phyloP scores from a whole-genome alignment of 2,113 vertebrate genomes.

The Lophotis ruficrista region DNA sequence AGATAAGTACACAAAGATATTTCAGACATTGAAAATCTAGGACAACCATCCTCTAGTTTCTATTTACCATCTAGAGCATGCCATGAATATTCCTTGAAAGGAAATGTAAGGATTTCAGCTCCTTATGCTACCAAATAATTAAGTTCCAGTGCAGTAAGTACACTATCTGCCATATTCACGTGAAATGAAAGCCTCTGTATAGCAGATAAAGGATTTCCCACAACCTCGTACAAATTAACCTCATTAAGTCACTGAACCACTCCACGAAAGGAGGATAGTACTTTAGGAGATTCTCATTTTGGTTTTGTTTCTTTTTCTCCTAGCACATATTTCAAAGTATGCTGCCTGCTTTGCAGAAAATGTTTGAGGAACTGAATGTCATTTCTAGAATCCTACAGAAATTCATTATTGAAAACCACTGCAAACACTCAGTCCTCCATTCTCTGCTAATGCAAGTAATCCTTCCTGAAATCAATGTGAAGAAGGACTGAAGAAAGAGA shows the following conservation, averaged over 20 bases:
- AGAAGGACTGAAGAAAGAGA: background rate
- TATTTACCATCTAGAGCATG: background rate
- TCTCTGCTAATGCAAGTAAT: background rate
- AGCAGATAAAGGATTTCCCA: conserved; percentile 20
- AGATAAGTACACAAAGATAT: background rate
- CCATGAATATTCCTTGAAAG: conserved; percentile 3
- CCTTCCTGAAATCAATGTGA: background rate
- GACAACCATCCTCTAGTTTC: background rate
- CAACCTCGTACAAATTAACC: conserved; percentile 24
- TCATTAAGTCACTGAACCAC: conserved; percentile 18
- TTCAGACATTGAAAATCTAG: background rate
- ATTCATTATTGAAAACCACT: conserved; percentile 12
- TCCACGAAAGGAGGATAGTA: background rate
- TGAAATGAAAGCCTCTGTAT: conserved; percentile 17
- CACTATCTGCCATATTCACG: background rate
- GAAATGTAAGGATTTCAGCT: conserved; percentile 18
- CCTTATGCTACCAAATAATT: conserved; percentile 39
- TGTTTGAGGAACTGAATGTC: background rate
- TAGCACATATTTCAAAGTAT: background rate
- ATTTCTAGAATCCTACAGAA: conserved; percentile 7
- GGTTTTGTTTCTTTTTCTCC: background rate
- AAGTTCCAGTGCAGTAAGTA: conserved; percentile 4
- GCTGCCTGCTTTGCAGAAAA: background rate
- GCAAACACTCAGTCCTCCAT: background rate
- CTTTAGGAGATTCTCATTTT: background rate